Evolutionary conservation across 2,797 vertebrate species (phyloP), one percentile per base, ranked within the genome.

Genomic region (Zenarchopterus dispar): DNA sequence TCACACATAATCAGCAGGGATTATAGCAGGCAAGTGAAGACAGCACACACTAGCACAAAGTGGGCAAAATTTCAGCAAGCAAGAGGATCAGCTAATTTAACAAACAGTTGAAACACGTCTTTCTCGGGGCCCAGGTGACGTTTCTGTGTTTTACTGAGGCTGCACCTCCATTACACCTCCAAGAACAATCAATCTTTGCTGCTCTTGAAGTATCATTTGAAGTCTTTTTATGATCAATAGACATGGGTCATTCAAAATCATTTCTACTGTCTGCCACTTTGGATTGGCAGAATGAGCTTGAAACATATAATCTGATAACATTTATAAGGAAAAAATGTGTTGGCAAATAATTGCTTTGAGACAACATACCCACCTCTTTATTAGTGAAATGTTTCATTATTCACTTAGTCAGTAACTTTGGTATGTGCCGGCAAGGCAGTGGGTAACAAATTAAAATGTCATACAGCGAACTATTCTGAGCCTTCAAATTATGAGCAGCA

Each of bases 131-230:
- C 67, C 8, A 11, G 64, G 70, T 64, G 56, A 81, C 66, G 52
- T 81, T 73, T 77, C 60, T 70, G 28, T 19, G 39, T 55, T 72
- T 73, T 46, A 69, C 45, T 56, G 60, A 73, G 62, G 54, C 64
- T 78, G 46, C 50, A 77, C 67, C 63, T 83, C 65, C 28, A 68
- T 81, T 80, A 56, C 75, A 82, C 66, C 69, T 75, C 65, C 64
- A 69, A 46, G 24, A 75, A 58, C 26, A 17, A 77, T 74, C 60
- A 43, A 71, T 81, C 68, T 70, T 60, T 67, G 51, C 57, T n/a
- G n/a, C n/a, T n/a, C n/a, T n/a, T 49, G 57, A 68, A 53, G 11
- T 77, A 77, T 67, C 46, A 67, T 66, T 26, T 28, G 68, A 80
- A 67, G 54, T 42, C 41, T 31, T 48, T 18, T 22, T 43, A 60